Evolutionary conservation across 2,113 vertebrate genomes (phyloP).

Genomic region (Onychorhynchus coronatus): DNA sequence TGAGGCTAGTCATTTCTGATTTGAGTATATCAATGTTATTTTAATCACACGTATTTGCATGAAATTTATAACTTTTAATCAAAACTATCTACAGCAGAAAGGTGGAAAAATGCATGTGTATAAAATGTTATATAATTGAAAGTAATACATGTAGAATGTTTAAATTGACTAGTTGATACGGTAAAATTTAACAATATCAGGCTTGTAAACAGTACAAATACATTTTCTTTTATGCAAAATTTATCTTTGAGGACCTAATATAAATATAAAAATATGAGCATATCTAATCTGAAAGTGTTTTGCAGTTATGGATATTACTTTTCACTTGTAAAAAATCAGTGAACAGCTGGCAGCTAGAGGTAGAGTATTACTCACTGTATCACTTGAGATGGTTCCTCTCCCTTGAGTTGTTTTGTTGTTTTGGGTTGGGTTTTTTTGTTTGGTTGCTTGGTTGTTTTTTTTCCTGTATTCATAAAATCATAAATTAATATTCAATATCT

Average conservation of each 20-base stretch:
- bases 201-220: background rate
- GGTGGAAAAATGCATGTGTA: background rate
- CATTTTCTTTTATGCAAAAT: background rate
- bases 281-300: background rate
- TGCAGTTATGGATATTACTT: background rate
- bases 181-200: background rate
- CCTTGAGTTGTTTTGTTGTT: background rate
- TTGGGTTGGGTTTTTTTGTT: rapidly evolving
- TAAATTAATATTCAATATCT: background rate
- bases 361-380: background rate
- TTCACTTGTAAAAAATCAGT: background rate
- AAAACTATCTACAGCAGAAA: background rate
- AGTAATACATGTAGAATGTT: background rate
- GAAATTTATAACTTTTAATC: background rate
- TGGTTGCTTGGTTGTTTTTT: background rate
- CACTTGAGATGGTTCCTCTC: background rate
- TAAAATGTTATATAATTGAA: background rate
- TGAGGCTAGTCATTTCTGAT: background rate
- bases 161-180: background rate
- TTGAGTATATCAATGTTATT: background rate
- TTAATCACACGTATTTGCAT: background rate
- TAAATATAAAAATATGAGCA: background rate
- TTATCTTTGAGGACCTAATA: background rate
- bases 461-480: background rate
- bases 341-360: background rate